These are phyloP conservation scores for Monopis laevigella DNA, from an alignment of 2,888 invertebrate genomes.

Conservation along the genomic window DNA sequence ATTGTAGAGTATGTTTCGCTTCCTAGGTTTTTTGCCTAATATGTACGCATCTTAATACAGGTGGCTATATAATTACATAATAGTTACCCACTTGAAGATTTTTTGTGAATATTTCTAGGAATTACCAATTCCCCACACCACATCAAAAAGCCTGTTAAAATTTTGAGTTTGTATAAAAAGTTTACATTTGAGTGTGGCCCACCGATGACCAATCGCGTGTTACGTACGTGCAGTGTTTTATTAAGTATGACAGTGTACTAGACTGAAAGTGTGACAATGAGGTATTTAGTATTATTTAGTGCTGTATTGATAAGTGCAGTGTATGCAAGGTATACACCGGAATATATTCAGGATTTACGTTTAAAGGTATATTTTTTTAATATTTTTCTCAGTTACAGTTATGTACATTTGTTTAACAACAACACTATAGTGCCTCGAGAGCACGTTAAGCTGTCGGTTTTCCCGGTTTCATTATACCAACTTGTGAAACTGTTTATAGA, in stretches of 20 bases:
- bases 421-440: too few relatives aligned
- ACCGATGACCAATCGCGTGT: background rate
- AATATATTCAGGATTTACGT: background rate
- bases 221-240: conserved; percentile 2
- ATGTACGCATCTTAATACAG: background rate
- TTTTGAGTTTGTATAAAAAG: background rate
- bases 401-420: too few relatives aligned
- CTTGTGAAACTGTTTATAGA: too few relatives aligned
- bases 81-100: conserved; percentile 4
- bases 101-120: conserved; percentile 1
- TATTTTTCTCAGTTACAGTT: too few relatives aligned
- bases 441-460: too few relatives aligned
- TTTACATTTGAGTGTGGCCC: background rate
- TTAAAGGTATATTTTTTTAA: too few relatives aligned
- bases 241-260: too few relatives aligned
- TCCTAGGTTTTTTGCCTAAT: too few relatives aligned
- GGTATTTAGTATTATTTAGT: conserved; percentile 1
- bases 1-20: too few relatives aligned
- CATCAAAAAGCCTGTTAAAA: background rate
- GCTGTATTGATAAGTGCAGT: background rate
- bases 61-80: conserved; percentile 5
- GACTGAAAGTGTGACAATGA: conserved; percentile 2
- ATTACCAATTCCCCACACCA: background rate
- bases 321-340: background rate
- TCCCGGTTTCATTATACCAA: too few relatives aligned